Evolutionary conservation across 2,888 invertebrate species (phyloP), one percentile per base, ranked within the genome.

Genomic region (Palloptera scutellata): DNA sequence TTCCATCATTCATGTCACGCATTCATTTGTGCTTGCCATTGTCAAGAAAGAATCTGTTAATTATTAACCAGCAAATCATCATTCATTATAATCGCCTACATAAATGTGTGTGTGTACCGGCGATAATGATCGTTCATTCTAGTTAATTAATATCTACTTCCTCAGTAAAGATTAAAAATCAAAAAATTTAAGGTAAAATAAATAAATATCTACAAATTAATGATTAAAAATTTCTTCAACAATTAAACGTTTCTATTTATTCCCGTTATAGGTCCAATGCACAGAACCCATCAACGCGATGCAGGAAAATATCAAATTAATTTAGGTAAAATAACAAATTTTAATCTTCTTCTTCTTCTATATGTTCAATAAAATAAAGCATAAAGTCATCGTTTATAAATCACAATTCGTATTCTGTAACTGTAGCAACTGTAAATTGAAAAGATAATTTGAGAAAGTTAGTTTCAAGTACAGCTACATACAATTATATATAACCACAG

Each of bases 231-330:
- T 60, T 68, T 69, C 60, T 72, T 66, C 66, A 69, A 57, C 30
- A 2, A 30, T 30, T 30, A 30, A 30, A 30, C 30, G 30, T 30
- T 30, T 30, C 30, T 30, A 73, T 76, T 71, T 72, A 63, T 72
- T 76, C 75, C 75, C 73, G 74, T 78, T 79, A 77, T 81, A 81
- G 81, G 81, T 81, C 81, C 83, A 79, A 82, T 81, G 78, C 80
- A 81, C 81, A 81, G 83, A 79, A 79, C 78, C 75, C 80, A 81
- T 78, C 82, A 82, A 75, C 78, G 83, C 78, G 83, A 82, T 79
- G 81, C 81, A 78, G 81, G 81, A 79, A 82, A 82, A 81, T 82
- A 82, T 82, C 82, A 82, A 77, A 80, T 81, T 75, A 80, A 82
- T 78, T 83, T 83, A 82, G 82, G 82, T 83, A 83, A 82, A 74